These are phyloP conservation scores for Phalanger gymnotis DNA, from an alignment of 2,797 vertebrate genomes.

Conservation along the genomic window DNA sequence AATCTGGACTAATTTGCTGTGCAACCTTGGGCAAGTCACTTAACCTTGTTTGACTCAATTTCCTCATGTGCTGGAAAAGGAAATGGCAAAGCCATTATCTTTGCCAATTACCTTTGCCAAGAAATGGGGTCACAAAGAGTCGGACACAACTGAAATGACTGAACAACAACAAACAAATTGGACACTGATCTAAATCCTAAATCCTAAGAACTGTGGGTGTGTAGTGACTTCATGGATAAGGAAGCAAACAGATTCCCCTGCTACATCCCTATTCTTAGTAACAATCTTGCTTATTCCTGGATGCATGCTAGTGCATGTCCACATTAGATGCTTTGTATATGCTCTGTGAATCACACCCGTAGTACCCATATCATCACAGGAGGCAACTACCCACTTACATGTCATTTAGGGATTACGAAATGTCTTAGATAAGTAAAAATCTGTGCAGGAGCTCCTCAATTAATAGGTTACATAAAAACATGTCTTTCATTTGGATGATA, in stretches of 20 bases:
- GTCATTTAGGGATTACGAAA: conserved; percentile 1
- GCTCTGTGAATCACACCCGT: background rate
- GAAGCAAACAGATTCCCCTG: background rate
- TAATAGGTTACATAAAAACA: background rate
- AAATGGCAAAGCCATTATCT: background rate
- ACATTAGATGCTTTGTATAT: background rate
- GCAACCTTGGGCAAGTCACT: background rate
- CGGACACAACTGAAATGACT: background rate
- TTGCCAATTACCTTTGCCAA: background rate
- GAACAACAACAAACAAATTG: background rate
- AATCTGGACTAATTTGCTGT: background rate
- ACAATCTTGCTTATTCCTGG: background rate
- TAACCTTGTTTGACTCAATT: background rate
- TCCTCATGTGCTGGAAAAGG: background rate
- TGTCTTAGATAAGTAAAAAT: conserved; percentile 32
- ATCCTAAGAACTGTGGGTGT: conserved; percentile 2
- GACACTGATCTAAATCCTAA: background rate
- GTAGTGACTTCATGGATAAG: background rate
- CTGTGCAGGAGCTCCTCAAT: background rate
- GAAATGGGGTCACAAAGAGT: conserved; percentile 21
- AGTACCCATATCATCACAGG: background rate
- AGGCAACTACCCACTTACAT: conserved; percentile 22
- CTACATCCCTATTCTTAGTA: background rate
- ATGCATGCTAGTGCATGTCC: background rate
- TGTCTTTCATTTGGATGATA: conserved; percentile 24